These are phyloP conservation scores for Macquaria ambigua DNA, from an alignment of 2,113 vertebrate genomes.

Conservation along the genomic window DNA sequence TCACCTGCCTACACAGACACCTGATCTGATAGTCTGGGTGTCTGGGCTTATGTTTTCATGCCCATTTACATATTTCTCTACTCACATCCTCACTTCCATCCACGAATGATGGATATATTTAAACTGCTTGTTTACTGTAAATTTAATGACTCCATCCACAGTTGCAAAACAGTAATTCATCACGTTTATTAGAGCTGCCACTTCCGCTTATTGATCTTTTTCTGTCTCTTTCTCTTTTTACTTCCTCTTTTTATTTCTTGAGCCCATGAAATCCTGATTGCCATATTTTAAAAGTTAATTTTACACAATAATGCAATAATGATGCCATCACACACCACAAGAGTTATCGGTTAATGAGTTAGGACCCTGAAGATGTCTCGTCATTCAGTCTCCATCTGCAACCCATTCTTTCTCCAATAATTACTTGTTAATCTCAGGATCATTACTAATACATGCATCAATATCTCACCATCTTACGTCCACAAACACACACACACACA, in stretches of 20 bases:
- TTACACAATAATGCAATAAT: slow-evolving; percentile 7
- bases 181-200: slow-evolving; percentile 49
- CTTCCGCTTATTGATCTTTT: slow-evolving; percentile 5
- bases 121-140: slow-evolving; percentile 29
- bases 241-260: slow-evolving; percentile 9
- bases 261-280: slow-evolving; percentile 4
- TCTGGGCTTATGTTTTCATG: neutral
- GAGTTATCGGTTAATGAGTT: neutral
- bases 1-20: neutral
- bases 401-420: neutral
- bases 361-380: neutral
- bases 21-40: neutral
- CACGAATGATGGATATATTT: slow-evolving; percentile 42
- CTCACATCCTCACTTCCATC: neutral
- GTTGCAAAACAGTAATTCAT: slow-evolving; percentile 44
- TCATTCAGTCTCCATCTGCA: neutral
- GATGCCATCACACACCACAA: neutral
- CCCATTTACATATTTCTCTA: neutral
- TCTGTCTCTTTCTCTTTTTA: neutral
- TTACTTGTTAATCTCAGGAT: slow-evolving; percentile 22
- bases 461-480: neutral
- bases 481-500: neutral
- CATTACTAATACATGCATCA: slow-evolving; percentile 23
- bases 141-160: slow-evolving; percentile 41
- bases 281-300: slow-evolving; percentile 14